Conservation (phyloP, 2,113 vertebrate species). For the Marcusenius ussheri region DNA sequence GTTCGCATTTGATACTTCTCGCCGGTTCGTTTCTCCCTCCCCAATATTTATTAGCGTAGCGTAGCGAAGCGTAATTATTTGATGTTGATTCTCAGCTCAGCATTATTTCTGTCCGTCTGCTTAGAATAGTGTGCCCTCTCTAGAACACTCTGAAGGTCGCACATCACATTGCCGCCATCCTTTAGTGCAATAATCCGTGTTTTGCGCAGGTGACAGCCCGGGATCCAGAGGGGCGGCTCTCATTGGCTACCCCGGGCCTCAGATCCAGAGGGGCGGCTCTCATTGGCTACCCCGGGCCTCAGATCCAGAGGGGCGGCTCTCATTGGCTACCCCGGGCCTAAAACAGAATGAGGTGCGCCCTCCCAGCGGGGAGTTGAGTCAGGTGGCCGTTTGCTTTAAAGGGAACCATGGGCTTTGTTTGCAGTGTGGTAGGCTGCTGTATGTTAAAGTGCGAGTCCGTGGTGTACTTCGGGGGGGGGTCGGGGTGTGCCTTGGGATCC, state of each 20-base stretch:
- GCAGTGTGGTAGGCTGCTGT: neutral
- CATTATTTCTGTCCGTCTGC: conserved; percentile 47
- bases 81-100: conserved; percentile 41
- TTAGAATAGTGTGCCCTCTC: conserved; percentile 29
- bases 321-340: conserved; percentile 21
- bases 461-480: neutral
- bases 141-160: conserved; percentile 42
- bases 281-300: conserved; percentile 18
- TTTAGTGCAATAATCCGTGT: conserved; percentile 87
- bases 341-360: neutral
- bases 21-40: conserved; percentile 53
- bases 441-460: neutral
- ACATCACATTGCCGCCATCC: conserved; percentile 65
- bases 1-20: conserved; percentile 44
- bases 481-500: neutral
- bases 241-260: conserved; percentile 5
- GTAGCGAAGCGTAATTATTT: conserved; percentile 64
- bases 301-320: conserved; percentile 32
- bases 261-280: conserved; percentile 32
- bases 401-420: neutral
- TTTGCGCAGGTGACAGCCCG: conserved; percentile 58
- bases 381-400: neutral
- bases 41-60: conserved; percentile 71
- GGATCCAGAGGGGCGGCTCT: conserved; percentile 35
- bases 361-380: neutral